Evolutionary conservation across 1,140 invertebrate genomes (phyloP).

Genomic region (Chelonus insularis): DNA sequence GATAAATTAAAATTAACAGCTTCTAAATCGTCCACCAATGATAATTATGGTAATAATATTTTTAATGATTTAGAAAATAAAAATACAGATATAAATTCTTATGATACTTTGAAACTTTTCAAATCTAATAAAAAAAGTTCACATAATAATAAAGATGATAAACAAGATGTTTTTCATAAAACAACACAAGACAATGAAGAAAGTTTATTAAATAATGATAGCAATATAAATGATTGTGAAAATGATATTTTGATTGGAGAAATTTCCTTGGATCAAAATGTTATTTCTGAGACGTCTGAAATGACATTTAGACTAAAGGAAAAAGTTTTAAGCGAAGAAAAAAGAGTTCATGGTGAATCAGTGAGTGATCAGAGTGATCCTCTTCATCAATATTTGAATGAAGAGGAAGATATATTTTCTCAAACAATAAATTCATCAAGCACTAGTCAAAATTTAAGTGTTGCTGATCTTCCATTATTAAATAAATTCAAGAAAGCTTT

Average conservation of each 20-base stretch:
- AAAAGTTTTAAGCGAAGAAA: slow-evolving; percentile 55
- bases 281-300: too few species aligned
- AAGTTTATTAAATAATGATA: slow-evolving; percentile 33
- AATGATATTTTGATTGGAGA: slow-evolving; percentile 34
- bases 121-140: slow-evolving; percentile 49
- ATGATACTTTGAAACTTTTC: slow-evolving; percentile 55
- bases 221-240: slow-evolving; percentile 26
- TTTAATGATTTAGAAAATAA: slow-evolving; percentile 4
- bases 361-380: slow-evolving; percentile 78
- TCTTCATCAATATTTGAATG: slow-evolving; percentile 68
- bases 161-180: slow-evolving; percentile 1
- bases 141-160: slow-evolving; percentile 24
- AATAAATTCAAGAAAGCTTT: slow-evolving; percentile 77
- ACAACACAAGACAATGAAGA: neutral
- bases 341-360: slow-evolving; percentile 61
- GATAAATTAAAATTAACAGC: neutral
- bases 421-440: slow-evolving; percentile 53
- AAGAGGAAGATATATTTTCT: slow-evolving; percentile 56
- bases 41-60: slow-evolving; percentile 20
- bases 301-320: slow-evolving; percentile 37
- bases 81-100: slow-evolving; percentile 34
- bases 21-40: slow-evolving; percentile 6
- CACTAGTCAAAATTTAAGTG: slow-evolving; percentile 47
- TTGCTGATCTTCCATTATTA: slow-evolving; percentile 66
- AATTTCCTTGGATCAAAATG: slow-evolving; percentile 9